Evolutionary conservation across 92 coral and sea anemone genomes (phyloP).

Genomic region (Parazoanthus atlanticus): DNA sequence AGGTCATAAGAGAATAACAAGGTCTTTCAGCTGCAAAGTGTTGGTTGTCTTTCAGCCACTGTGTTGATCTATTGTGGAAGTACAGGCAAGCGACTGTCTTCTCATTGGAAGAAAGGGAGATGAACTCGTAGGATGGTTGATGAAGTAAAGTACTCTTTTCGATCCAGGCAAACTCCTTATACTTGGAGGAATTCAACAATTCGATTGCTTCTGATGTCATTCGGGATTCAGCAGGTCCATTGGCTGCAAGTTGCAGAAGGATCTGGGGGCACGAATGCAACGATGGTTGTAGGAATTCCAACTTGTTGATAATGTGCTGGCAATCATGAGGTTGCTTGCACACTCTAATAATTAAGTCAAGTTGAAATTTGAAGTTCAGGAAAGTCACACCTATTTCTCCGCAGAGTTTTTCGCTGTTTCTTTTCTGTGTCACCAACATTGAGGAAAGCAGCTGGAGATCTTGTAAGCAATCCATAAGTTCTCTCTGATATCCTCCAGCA

Average conservation of each 20-base stretch:
- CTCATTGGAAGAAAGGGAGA: neutral
- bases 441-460: neutral
- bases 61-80: neutral
- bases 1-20: neutral
- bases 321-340: neutral
- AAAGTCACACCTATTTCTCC: neutral
- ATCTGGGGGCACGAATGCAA: neutral
- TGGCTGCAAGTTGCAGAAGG: neutral
- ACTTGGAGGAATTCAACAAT: neutral
- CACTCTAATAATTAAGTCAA: no score
- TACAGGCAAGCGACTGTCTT: neutral
- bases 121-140: neutral
- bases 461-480: neutral
- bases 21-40: neutral
- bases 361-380: neutral
- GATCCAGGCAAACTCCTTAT: neutral
- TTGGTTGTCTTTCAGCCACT: no score
- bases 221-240: neutral
- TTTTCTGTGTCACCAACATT: neutral
- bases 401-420: no score
- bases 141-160: neutral
- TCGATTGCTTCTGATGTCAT: neutral
- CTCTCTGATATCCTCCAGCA: neutral
- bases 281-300: no score
- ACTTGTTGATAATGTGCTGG: neutral